Evolutionary conservation across 2,797 vertebrate species (phyloP).

Genomic region (Neomorphus geoffroyi): DNA sequence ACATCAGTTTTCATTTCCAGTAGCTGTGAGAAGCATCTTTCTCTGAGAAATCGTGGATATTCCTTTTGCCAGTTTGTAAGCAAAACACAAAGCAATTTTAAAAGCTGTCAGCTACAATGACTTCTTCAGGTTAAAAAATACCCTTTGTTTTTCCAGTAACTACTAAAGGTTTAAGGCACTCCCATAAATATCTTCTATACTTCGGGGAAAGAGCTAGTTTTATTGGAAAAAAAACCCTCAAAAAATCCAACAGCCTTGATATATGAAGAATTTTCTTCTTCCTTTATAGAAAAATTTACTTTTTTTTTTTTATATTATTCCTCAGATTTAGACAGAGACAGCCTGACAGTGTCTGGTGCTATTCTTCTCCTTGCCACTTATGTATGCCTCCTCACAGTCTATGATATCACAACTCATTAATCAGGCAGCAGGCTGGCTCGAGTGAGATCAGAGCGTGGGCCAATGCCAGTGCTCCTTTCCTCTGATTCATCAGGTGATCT

Average conservation of each 20-base stretch:
- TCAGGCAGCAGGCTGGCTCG: conserved; percentile 34
- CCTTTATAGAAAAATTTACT: not conserved
- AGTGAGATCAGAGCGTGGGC: conserved; percentile 61
- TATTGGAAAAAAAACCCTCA: not conserved
- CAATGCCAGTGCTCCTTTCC: conserved; percentile 30
- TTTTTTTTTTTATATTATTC: not conserved
- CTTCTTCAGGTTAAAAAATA: conserved; percentile 24
- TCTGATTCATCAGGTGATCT: conserved; percentile 44
- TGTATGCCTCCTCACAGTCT: conserved; percentile 41
- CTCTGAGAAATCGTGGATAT: not conserved
- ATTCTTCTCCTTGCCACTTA: conserved; percentile 20
- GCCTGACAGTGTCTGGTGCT: not conserved
- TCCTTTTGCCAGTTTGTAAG: not conserved
- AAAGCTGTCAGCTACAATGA: conserved; percentile 9
- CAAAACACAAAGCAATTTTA: conserved; percentile 35
- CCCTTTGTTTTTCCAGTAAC: conserved; percentile 24
- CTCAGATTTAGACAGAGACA: not conserved
- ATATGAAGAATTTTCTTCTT: not conserved
- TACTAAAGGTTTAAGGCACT: conserved; percentile 17
- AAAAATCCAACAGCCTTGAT: not conserved
- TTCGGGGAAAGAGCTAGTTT: not conserved
- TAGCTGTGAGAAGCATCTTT: not conserved
- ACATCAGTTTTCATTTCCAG: not conserved
- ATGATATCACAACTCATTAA: conserved; percentile 65
- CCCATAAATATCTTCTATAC: not conserved